Conservation (phyloP, 2,113 vertebrate species). For the Caracal caracal region DNA sequence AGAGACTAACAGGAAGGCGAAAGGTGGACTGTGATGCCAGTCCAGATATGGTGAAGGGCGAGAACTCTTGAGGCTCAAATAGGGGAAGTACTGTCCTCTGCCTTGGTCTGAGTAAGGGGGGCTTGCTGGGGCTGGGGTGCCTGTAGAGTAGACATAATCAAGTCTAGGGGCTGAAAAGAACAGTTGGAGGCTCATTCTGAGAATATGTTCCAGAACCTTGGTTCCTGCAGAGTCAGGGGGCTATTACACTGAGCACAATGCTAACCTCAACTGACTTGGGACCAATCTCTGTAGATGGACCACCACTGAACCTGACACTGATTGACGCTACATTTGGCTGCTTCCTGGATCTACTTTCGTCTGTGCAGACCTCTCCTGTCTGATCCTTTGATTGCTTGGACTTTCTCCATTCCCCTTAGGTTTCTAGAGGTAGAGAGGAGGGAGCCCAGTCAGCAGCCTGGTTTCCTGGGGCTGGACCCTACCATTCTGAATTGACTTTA, state of each 20-base stretch:
- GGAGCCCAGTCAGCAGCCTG: not conserved
- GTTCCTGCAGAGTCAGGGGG: not conserved
- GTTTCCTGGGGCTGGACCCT: not conserved
- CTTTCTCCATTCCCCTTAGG: not conserved
- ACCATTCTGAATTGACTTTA: not conserved
- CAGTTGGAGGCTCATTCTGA: not conserved
- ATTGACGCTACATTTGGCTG: not conserved
- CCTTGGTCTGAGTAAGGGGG: not conserved
- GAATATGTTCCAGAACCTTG: not conserved
- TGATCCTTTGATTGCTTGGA: not conserved
- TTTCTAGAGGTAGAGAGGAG: not conserved
- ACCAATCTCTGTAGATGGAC: not conserved
- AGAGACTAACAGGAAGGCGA: not conserved
- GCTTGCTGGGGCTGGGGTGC: not conserved
- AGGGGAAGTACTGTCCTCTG: not conserved
- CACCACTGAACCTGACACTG: not conserved
- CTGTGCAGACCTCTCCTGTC: not conserved
- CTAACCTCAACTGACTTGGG: not conserved
- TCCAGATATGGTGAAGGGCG: not conserved
- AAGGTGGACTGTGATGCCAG: no score
- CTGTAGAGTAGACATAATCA: not conserved
- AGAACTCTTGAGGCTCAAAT: not conserved
- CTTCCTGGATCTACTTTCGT: not conserved
- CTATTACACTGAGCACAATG: not conserved
- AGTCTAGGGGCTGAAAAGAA: not conserved